These are phyloP conservation scores for Oreochromis tanganicae DNA, from an alignment of 2,113 vertebrate genomes.

Conservation along the genomic window DNA sequence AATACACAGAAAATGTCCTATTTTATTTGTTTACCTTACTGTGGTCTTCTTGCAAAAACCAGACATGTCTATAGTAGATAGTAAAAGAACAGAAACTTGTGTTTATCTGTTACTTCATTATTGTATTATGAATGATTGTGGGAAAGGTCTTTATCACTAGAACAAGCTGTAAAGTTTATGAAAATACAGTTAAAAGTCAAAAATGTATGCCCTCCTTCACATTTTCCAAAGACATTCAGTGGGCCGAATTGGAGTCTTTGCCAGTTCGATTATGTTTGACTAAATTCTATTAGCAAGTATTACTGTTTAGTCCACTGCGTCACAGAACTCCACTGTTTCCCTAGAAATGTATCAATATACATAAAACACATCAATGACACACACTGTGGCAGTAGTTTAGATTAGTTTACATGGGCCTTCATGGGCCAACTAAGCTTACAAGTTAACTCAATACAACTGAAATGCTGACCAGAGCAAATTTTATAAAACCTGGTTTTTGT, in stretches of 20 bases:
- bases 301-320: neutral
- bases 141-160: neutral
- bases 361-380: neutral
- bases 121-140: neutral
- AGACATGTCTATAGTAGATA: neutral
- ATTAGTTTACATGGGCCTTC: neutral
- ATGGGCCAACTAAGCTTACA: fast-evolving
- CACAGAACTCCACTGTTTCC: fast-evolving
- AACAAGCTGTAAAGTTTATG: neutral
- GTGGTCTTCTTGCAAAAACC: neutral
- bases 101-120: neutral
- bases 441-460: neutral
- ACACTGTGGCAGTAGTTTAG: neutral
- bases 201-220: fast-evolving
- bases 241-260: neutral
- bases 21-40: neutral
- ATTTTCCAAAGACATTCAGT: neutral
- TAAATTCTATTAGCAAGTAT: neutral
- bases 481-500: neutral
- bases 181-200: neutral
- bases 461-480: neutral
- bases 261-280: neutral
- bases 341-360: neutral
- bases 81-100: neutral
- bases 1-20: neutral